Evolutionary conservation across 1,140 invertebrate species (phyloP), one percentile per base, ranked within the genome.

Genomic region (Rhopalosiphum maidis): DNA sequence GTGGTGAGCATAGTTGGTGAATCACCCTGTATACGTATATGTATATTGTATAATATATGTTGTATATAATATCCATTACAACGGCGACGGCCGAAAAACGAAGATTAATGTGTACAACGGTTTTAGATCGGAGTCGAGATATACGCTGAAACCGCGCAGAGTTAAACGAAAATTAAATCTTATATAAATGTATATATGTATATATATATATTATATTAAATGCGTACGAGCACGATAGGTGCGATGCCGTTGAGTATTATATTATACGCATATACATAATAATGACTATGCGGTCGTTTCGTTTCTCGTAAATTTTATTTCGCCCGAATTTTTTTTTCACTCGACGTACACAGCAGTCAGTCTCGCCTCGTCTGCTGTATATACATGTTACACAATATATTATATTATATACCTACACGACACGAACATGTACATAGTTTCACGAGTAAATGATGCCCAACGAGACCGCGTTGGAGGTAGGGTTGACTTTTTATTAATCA

Each of bases 401-500:
- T 46, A 9, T 30, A 68, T 11, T n/a, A 30, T 60, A 60, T 68
- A n/a, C 30, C 60, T n/a, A n/a, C 60, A 77, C 15, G 30, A n/a
- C 15, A 6, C 15, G 60, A 6, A 77, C 60, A n/a, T 77, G 48
- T 51, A 51, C 48, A 51, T 51, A 51, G 48, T 77, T 77, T 41
- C 83, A 22, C 25, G 41, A 30, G 85, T 22, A 85, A 85, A 85
- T 41, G 35, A 23, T 22, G 60, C 60, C 60, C 60, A 23, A 41
- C 23, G 9, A 46, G 9, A 86, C 41, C 85, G 43, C 37, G 43
- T 48, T 87, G 25, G 48, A 30, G 46, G 35, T 51, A 90, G 51
- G 88, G 88, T 90, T 41, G 88, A 41, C 23, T 90, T 90, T 46
- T 54, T 60, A 89, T 60, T 90, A 90, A 90, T 55, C 88, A 60